Evolutionary conservation across 2,888 invertebrate genomes (phyloP).

Genomic region (Saturnia pavonia): DNA sequence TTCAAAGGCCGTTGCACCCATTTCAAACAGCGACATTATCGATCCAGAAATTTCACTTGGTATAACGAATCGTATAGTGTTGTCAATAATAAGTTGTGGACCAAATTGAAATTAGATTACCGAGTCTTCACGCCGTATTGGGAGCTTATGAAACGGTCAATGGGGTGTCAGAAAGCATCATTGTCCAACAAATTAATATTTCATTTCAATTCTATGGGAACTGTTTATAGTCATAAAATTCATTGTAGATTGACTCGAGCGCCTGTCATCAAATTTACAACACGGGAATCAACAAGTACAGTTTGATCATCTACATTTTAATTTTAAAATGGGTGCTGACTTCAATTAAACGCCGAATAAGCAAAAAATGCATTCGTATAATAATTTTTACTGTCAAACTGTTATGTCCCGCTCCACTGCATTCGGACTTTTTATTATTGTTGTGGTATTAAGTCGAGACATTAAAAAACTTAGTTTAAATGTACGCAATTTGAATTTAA

Average conservation of each 20-base stretch:
- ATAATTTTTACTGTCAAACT: slow-evolving; percentile 57
- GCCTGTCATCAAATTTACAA: slow-evolving; percentile 19
- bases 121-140: slow-evolving; percentile 67
- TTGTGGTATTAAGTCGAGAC: slow-evolving; percentile 49
- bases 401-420: slow-evolving; percentile 61
- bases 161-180: slow-evolving; percentile 68
- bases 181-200: slow-evolving; percentile 73
- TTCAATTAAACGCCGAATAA: slow-evolving; percentile 58
- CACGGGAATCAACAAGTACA: slow-evolving; percentile 24
- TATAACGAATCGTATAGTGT: slow-evolving; percentile 68
- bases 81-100: slow-evolving; percentile 65
- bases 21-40: slow-evolving; percentile 65
- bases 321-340: slow-evolving; percentile 36
- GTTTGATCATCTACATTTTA: slow-evolving; percentile 22
- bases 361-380: slow-evolving; percentile 61
- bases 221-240: slow-evolving; percentile 27
- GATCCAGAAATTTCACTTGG: slow-evolving; percentile 61
- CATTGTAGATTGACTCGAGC: slow-evolving; percentile 1
- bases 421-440: slow-evolving; percentile 56
- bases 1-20: slow-evolving; percentile 63
- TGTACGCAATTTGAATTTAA: slow-evolving; percentile 46
- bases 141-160: slow-evolving; percentile 72
- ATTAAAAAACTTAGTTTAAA: slow-evolving; percentile 47
- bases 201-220: slow-evolving; percentile 66
- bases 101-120: slow-evolving; percentile 79